These are phyloP conservation scores for Conus canariensis DNA, from an alignment of 2,888 invertebrate genomes.

Conservation along the genomic window DNA sequence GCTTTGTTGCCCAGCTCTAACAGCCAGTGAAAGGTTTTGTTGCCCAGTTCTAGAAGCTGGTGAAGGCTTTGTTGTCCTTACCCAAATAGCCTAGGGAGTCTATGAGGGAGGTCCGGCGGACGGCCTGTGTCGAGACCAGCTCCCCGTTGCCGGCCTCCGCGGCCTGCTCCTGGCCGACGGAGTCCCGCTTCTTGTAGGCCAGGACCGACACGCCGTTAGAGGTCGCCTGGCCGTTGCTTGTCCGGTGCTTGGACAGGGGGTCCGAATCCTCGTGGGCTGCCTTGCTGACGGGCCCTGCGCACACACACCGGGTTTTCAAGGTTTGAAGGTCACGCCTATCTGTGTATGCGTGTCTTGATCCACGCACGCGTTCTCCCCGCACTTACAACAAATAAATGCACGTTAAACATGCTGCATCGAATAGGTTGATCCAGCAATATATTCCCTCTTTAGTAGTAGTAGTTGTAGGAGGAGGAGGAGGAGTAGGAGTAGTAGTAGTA, in stretches of 20 bases:
- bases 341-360: too few relatives aligned
- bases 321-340: not conserved
- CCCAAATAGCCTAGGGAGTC: conserved; percentile 20
- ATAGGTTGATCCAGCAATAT: too few relatives aligned
- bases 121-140: not conserved
- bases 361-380: too few relatives aligned
- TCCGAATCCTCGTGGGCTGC: not conserved
- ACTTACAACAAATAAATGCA: too few relatives aligned
- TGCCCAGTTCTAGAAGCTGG: not conserved
- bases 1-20: not conserved
- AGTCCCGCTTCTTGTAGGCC: conserved; percentile 35
- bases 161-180: not conserved
- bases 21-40: not conserved
- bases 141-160: not conserved
- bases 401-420: too few relatives aligned
- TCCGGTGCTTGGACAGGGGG: conserved; percentile 3
- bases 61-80: conserved; percentile 26
- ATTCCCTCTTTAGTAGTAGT: too few relatives aligned
- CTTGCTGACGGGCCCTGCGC: not conserved
- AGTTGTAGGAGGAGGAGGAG: too few relatives aligned
- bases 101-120: not conserved
- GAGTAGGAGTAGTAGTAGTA: too few relatives aligned
- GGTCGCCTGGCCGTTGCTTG: not conserved
- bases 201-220: not conserved
- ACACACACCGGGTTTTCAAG: too few relatives aligned